Evolutionary conservation across 2,797 vertebrate species (phyloP).

Genomic region (Rallus crepitans): DNA sequence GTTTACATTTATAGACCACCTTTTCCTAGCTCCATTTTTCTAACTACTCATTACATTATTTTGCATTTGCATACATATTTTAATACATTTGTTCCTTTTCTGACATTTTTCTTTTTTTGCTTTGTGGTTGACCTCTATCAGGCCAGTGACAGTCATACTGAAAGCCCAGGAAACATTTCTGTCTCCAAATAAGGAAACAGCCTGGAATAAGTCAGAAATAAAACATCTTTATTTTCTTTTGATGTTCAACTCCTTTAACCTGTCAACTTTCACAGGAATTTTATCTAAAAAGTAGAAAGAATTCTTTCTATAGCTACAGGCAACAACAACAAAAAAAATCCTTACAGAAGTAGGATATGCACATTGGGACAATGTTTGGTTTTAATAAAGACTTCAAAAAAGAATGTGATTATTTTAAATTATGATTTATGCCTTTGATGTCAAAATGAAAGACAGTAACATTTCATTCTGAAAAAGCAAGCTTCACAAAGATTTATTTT

Average conservation of each 20-base stretch:
- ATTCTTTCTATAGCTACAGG: slow-evolving; percentile 26
- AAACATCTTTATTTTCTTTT: slow-evolving; percentile 9
- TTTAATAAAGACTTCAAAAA: slow-evolving; percentile 61
- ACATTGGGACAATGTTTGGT: neutral
- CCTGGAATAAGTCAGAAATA: neutral
- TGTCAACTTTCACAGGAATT: neutral
- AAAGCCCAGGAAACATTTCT: neutral
- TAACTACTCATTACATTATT: neutral
- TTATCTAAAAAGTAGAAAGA: slow-evolving; percentile 18
- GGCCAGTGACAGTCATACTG: neutral
- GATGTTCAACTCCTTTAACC: neutral
- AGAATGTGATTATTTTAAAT: slow-evolving; percentile 40
- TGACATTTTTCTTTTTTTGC: neutral
- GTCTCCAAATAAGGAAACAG: neutral
- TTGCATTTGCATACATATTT: neutral
- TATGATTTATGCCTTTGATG: slow-evolving; percentile 44
- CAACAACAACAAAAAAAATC: neutral
- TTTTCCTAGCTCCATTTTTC: neutral
- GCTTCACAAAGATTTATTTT: neutral
- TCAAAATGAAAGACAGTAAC: slow-evolving; percentile 22
- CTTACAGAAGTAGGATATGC: neutral
- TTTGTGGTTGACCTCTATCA: neutral
- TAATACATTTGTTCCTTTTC: neutral
- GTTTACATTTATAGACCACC: neutral
- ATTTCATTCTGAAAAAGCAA: slow-evolving; percentile 3